Evolutionary conservation across 2,113 vertebrate genomes (phyloP).

Genomic region (Hydropotes inermis): DNA sequence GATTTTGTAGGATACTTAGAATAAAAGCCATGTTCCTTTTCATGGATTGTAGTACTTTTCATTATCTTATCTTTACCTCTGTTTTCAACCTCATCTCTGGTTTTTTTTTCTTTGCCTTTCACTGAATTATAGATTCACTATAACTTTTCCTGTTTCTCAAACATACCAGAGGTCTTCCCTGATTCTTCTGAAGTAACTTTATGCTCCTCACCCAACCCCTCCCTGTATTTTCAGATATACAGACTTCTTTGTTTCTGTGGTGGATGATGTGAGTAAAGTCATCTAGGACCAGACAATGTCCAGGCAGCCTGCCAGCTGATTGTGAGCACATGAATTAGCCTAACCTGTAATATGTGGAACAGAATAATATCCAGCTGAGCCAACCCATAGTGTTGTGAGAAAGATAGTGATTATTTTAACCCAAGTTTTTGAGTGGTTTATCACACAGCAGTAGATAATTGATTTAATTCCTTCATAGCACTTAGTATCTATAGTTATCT

Average conservation of each 20-base stretch:
- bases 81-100: background rate
- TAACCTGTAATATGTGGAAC: background rate
- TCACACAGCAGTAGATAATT: background rate
- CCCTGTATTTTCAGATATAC: background rate
- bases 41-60: background rate
- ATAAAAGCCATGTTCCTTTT: background rate
- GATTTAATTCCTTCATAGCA: background rate
- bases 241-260: background rate
- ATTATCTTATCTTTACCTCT: background rate
- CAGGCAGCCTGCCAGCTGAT: background rate
- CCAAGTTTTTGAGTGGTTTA: background rate
- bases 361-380: background rate
- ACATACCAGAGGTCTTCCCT: background rate
- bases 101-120: background rate
- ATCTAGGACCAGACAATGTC: background rate
- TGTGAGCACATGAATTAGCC: background rate
- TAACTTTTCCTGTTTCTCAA: background rate
- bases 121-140: background rate
- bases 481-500: background rate
- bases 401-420: slow-evolving; percentile 7
- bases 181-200: background rate
- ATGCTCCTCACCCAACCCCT: background rate
- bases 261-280: background rate
- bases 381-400: background rate
- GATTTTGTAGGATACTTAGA: background rate